Evolutionary conservation across 2,888 invertebrate genomes (phyloP).

Genomic region (Stegana nigrithorax): DNA sequence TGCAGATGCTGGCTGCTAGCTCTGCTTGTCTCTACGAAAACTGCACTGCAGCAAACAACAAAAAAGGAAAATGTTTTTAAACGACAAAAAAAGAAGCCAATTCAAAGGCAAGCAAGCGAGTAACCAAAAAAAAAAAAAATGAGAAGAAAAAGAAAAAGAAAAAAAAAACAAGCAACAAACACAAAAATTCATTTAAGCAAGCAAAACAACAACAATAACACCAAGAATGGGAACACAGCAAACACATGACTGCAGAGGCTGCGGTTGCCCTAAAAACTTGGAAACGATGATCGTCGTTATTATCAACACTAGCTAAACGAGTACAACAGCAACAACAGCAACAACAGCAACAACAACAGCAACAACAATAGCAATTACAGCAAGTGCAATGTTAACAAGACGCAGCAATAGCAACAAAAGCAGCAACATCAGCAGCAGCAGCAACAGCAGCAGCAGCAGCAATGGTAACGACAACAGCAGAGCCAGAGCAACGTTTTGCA

Average conservation of each 20-base stretch:
- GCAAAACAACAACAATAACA: too few species aligned
- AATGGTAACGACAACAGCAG: neutral
- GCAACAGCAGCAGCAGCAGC: neutral
- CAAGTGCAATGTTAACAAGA: neutral
- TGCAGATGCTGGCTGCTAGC: conserved; percentile 34
- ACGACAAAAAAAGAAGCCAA: neutral
- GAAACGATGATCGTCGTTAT: conserved; percentile 49
- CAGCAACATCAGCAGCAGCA: neutral
- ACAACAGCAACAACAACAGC: neutral
- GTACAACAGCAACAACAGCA: neutral
- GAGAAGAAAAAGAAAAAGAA: neutral
- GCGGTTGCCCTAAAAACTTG: neutral
- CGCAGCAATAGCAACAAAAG: neutral
- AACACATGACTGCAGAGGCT: too few species aligned
- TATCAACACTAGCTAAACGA: conserved; percentile 47
- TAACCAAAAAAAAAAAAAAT: neutral
- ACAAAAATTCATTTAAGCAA: too few species aligned
- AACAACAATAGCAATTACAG: neutral
- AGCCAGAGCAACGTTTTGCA: neutral
- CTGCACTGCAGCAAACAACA: neutral
- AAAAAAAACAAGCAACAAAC: neutral
- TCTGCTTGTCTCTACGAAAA: too few species aligned
- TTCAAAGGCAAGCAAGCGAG: neutral
- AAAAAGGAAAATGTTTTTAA: neutral
- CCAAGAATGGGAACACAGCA: too few species aligned